Evolutionary conservation across 2,113 vertebrate species (phyloP).

Genomic region (Octodon degus): DNA sequence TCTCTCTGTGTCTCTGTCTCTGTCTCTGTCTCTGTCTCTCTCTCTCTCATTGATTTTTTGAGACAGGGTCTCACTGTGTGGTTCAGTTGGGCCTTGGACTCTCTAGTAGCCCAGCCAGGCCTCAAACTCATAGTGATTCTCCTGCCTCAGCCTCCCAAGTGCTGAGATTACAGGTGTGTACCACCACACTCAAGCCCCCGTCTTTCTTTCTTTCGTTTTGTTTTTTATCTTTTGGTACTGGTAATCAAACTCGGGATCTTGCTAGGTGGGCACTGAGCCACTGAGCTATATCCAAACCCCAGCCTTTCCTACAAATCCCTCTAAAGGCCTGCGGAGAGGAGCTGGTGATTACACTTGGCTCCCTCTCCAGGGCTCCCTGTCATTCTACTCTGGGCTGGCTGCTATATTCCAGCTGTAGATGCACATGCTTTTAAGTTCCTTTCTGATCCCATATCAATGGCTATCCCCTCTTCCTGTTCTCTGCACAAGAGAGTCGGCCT

Average conservation of each 20-base stretch:
- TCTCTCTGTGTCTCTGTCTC: too few species aligned
- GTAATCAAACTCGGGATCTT: too few species aligned
- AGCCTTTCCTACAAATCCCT: neutral
- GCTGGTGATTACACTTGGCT: neutral
- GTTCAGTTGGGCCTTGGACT: neutral
- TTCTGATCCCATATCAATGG: neutral
- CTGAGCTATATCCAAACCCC: neutral
- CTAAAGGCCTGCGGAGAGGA: neutral
- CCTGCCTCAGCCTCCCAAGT: neutral
- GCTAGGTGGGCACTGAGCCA: too few species aligned
- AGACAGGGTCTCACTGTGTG: neutral
- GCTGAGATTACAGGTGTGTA: neutral
- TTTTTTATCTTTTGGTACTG: too few species aligned
- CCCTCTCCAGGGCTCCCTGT: neutral
- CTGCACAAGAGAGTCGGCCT: neutral
- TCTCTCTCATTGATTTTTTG: neutral
- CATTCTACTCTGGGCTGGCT: neutral
- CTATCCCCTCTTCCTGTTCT: neutral
- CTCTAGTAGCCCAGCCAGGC: too few species aligned
- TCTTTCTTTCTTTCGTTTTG: neutral
- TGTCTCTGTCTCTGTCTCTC: too few species aligned
- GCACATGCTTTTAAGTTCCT: neutral
- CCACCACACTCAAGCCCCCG: neutral
- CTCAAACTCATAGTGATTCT: neutral
- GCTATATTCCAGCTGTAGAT: neutral